Evolutionary conservation across 2,888 invertebrate species (phyloP), one percentile per base, ranked within the genome.

Genomic region (Glaucopsyche alexis): DNA sequence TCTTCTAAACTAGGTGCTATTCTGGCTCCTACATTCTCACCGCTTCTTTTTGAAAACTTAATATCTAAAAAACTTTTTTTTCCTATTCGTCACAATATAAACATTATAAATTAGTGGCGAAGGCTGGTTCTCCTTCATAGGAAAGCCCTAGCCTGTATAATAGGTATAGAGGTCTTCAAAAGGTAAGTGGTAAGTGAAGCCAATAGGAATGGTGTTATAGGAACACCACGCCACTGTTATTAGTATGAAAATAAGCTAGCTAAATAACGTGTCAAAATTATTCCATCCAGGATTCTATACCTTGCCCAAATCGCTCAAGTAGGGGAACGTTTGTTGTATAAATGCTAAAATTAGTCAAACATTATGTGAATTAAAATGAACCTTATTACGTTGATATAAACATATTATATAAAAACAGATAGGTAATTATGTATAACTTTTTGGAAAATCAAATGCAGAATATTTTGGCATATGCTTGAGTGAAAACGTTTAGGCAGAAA

Each of bases 221-320:
- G 29, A 29, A 29, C 29, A 2, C 29, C 29, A n/a, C 50, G n/a
- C 14, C 7, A n/a, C 52, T n/a, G n/a, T 55, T 19, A 55, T 16
- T 19, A 55, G 16, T 55, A 55, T 55, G 52, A 55, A 16, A 55
- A 55, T 55, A 55, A 55, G 16, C 16, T 55, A n/a, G n/a, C n/a
- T n/a, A n/a, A n/a, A 1, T 8, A 42, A 55, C 16, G 19, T 55
- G 55, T 55, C 55, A 55, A 55, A 55, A 16, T 55, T 19, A 55
- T 19, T 55, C 55, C 19, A 55, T 55, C 55, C 55, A 19, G 19
- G 16, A 11, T 55, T 55, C 19, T 19, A 55, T 55, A 55, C 19
- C 19, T 55, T 55, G 9, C 5, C 19, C 55, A 19, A 55, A 11
- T 19, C 19, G 19, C 55, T 55, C 55, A 55, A 55, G 55, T 55